Conservation (phyloP, 1,140 invertebrate genomes). For the Leptestheria dahalacensis region DNA sequence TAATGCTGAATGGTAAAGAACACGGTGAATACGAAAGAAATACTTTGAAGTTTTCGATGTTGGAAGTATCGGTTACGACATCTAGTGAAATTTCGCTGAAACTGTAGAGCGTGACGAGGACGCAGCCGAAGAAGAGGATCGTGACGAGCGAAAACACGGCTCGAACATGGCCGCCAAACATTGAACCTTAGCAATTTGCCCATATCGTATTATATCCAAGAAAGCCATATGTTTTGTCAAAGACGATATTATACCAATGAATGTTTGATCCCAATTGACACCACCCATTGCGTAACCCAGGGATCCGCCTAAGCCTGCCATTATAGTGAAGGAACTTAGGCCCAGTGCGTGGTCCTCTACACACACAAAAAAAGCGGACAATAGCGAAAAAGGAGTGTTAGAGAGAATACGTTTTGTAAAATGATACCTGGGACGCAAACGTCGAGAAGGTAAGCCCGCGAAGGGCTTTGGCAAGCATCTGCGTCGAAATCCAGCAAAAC, state of each 20-base stretch:
- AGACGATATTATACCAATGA: constrained; percentile 41
- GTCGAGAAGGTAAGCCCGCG: constrained; percentile 80
- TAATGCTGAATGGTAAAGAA: not conserved
- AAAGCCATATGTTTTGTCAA: not conserved
- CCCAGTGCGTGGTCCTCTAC: constrained; percentile 80
- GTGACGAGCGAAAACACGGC: constrained; percentile 80
- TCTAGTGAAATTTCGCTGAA: constrained; percentile 73
- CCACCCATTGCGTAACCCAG: constrained; percentile 84
- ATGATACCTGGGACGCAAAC: constrained; percentile 63
- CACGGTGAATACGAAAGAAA: not conserved
- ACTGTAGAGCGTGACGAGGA: constrained; percentile 61
- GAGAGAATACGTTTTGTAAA: not conserved
- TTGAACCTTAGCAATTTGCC: constrained; percentile 19
- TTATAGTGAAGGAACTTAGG: constrained; percentile 85
- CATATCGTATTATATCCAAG: not conserved
- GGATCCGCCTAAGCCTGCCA: constrained; percentile 88
- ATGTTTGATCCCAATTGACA: constrained; percentile 79
- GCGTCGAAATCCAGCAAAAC: constrained; percentile 89
- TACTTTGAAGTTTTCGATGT: constrained; percentile 30
- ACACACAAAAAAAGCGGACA: constrained; percentile 5
- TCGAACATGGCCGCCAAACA: constrained; percentile 72
- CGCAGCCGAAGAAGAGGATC: constrained; percentile 67
- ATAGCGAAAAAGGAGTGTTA: not conserved
- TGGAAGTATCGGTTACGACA: constrained; percentile 32
- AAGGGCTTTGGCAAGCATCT: constrained; percentile 87